phyloP scores from a whole-genome alignment of 2,113 vertebrate species.

The Phaethon lepturus region DNA sequence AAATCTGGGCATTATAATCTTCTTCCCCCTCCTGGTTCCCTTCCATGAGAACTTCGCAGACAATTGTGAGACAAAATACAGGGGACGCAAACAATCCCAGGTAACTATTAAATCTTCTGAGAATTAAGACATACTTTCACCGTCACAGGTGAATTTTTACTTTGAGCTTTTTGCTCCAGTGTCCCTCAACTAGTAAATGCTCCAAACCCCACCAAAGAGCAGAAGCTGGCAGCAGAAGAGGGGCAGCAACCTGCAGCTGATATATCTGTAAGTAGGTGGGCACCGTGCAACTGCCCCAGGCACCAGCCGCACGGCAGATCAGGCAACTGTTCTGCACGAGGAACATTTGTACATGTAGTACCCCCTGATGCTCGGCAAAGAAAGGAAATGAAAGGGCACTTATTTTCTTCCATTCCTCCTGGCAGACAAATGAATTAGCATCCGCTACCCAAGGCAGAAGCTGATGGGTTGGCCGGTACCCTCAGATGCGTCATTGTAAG shows the following conservation, averaged over 20 bases:
- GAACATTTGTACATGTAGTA: background rate
- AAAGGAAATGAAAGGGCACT: background rate
- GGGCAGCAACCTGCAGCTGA: background rate
- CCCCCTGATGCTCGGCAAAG: background rate
- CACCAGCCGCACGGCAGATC: accelerated
- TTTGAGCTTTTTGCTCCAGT: background rate
- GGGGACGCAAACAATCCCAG: background rate
- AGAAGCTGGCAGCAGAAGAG: background rate
- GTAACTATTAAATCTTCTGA: background rate
- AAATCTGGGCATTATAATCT: background rate
- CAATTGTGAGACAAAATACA: background rate
- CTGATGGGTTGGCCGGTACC: background rate
- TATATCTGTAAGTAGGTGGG: background rate
- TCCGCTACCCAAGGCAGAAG: accelerated
- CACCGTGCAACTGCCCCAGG: background rate
- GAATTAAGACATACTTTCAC: background rate
- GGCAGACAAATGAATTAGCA: background rate
- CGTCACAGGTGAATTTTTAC: background rate
- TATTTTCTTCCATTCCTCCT: background rate
- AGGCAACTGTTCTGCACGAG: background rate
- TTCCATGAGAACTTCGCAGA: background rate
- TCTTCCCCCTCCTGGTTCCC: background rate
- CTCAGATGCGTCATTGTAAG: background rate
- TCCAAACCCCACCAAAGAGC: background rate
- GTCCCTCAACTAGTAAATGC: background rate